phyloP scores from a whole-genome alignment of 2,797 vertebrate genomes.

The Neoniphon sammara region DNA sequence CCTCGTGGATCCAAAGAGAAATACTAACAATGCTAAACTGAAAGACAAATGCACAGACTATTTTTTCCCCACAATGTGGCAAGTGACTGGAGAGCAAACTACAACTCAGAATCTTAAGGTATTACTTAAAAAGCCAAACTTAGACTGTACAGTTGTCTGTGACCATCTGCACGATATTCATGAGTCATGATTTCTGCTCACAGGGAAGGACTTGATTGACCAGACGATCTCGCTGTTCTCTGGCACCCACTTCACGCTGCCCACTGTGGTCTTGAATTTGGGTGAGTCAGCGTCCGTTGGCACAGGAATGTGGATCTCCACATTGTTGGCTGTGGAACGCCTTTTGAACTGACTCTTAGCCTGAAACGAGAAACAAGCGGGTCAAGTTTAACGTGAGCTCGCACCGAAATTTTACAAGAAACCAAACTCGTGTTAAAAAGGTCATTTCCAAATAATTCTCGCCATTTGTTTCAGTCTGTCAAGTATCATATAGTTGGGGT shows the following conservation, averaged over 20 bases:
- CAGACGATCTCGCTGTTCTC: conserved; percentile 99
- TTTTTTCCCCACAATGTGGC: not conserved
- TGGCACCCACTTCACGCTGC: conserved; percentile 98
- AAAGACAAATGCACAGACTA: not conserved
- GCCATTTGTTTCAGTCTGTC: not conserved
- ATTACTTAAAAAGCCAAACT: conserved; percentile 1
- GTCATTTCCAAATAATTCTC: not conserved
- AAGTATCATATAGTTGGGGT: not conserved
- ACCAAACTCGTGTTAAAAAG: not conserved
- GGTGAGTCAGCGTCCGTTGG: conserved; percentile 97
- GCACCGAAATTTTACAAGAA: conserved; percentile 5
- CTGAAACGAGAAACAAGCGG: conserved; percentile 74
- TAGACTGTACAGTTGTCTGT: conserved; percentile 16
- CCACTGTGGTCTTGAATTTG: conserved; percentile 99
- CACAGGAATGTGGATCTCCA: conserved; percentile 99
- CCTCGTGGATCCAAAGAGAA: not conserved
- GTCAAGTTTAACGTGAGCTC: conserved; percentile 34
- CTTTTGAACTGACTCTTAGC: conserved; percentile 99
- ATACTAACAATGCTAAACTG: not conserved
- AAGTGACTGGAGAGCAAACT: not conserved
- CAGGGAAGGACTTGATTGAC: conserved; percentile 99
- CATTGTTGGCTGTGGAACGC: conserved; percentile 97
- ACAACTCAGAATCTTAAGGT: not conserved
- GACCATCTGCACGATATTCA: conserved; percentile 16
- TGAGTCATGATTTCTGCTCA: conserved; percentile 79